phyloP scores from a whole-genome alignment of 2,797 vertebrate genomes.

The Microchirus variegatus region DNA sequence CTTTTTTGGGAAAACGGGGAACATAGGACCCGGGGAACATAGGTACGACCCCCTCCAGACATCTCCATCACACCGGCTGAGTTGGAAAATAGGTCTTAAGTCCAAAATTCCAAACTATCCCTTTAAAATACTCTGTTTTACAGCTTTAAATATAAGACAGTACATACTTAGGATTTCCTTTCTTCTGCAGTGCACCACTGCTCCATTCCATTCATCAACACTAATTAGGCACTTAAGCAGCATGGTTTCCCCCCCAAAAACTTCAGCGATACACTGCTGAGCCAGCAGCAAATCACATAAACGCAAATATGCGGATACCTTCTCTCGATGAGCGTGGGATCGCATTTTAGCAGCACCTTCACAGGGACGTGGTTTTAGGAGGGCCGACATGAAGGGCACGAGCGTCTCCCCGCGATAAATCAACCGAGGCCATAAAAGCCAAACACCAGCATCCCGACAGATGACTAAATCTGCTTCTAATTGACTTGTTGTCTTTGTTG shows the following conservation, averaged over 20 bases:
- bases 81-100: too few species aligned
- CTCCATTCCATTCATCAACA: slow-evolving; percentile 70
- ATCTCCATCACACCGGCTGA: too few species aligned
- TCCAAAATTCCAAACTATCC: too few species aligned
- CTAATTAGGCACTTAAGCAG: slow-evolving; percentile 78
- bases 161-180: too few species aligned
- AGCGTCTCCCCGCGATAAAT: slow-evolving; percentile 22
- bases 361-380: slow-evolving; percentile 31
- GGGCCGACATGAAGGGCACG: slow-evolving; percentile 9
- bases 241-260: slow-evolving; percentile 16
- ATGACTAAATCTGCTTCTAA: slow-evolving; percentile 48
- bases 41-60: too few species aligned
- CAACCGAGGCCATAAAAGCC: slow-evolving; percentile 36
- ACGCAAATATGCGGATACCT: slow-evolving; percentile 9
- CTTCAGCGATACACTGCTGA: too few species aligned
- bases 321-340: slow-evolving; percentile 16
- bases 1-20: too few species aligned
- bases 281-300: slow-evolving; percentile 29
- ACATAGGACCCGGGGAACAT: too few species aligned
- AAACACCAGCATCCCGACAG: slow-evolving; percentile 25
- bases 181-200: slow-evolving; percentile 13
- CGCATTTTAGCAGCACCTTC: slow-evolving; percentile 30
- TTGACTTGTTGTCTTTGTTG: slow-evolving; percentile 44
- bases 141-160: too few species aligned
- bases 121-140: too few species aligned